Percentiles rank a stretch among this genome's conserved stretches.
These are phyloP conservation scores for Arctopsyche grandis DNA, from an alignment of 1,140 invertebrate species.

Conservation along the genomic window DNA sequence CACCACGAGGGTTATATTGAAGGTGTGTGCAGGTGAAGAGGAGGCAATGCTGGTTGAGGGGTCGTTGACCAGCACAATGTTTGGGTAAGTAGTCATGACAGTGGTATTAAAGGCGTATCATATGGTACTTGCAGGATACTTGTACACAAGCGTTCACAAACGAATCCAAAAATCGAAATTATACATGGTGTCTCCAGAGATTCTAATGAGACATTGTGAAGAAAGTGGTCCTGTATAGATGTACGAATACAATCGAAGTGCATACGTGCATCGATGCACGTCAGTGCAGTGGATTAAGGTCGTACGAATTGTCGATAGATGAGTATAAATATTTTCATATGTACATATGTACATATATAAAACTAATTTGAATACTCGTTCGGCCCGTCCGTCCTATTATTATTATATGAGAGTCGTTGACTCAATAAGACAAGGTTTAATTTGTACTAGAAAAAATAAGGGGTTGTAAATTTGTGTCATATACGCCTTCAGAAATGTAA, in stretches of 20 bases:
- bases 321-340: background rate
- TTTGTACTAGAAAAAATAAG: background rate
- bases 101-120: conserved; percentile 35
- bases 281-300: background rate
- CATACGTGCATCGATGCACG: background rate
- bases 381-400: too few species aligned
- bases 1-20: background rate
- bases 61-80: conserved; percentile 35
- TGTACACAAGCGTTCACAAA: background rate
- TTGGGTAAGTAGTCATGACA: conserved; percentile 43
- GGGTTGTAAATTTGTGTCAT: background rate
- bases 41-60: background rate
- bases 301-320: background rate
- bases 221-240: background rate
- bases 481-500: background rate
- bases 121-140: conserved; percentile 23
- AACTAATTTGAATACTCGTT: background rate
- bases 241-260: background rate
- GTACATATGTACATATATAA: background rate
- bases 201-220: background rate
- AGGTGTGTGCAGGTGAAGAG: background rate
- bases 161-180: too few species aligned
- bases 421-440: background rate
- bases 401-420: too few species aligned
- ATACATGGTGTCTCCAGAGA: background rate